Evolutionary conservation across 2,888 invertebrate genomes (phyloP).

Genomic region (Allygus modestus): DNA sequence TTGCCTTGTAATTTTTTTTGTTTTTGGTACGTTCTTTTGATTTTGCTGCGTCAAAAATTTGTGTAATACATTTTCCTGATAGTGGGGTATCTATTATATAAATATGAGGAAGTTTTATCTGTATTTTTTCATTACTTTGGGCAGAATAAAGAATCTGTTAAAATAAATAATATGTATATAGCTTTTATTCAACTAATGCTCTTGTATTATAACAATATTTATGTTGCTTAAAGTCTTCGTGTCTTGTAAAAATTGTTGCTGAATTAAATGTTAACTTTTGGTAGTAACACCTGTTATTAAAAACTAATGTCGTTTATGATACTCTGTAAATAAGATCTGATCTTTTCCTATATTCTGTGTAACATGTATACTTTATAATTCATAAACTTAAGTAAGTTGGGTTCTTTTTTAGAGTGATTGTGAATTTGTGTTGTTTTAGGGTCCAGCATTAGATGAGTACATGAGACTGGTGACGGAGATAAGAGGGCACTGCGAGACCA

Average conservation of each 20-base stretch:
- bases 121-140: too few species aligned
- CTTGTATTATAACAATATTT: neutral
- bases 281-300: neutral
- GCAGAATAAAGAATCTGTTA: too few species aligned
- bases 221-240: neutral
- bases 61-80: too few species aligned
- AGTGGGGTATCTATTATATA: too few species aligned
- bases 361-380: neutral
- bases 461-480: slow-evolving; percentile 77
- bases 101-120: too few species aligned
- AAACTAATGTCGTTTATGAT: neutral
- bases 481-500: slow-evolving; percentile 79
- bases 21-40: too few species aligned
- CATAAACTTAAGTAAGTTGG: neutral
- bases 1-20: too few species aligned
- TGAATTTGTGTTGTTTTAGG: slow-evolving; percentile 68
- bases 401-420: neutral
- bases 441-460: slow-evolving; percentile 73
- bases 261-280: neutral
- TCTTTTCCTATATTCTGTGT: neutral
- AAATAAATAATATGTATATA: neutral
- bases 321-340: neutral
- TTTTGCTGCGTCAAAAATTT: too few species aligned
- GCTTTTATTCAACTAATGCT: slow-evolving; percentile 11
- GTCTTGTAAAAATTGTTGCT: neutral